Conservation (phyloP, 2,113 vertebrate species). For the Ciconia boyciana region DNA sequence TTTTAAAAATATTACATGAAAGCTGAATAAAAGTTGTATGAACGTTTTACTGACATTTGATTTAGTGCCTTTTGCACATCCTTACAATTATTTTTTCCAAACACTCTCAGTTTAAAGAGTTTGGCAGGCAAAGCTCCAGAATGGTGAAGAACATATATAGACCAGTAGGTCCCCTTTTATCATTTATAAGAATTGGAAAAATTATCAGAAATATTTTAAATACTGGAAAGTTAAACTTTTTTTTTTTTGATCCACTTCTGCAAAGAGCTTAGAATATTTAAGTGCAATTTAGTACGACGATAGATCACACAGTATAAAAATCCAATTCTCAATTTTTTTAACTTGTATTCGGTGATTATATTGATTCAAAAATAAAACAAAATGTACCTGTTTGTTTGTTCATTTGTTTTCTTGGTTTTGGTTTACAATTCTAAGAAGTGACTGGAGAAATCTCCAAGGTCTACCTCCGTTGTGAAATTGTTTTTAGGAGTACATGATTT, state of each 20-base stretch:
- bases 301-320: constrained; percentile 2
- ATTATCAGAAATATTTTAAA: neutral
- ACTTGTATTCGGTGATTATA: neutral
- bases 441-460: neutral
- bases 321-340: neutral
- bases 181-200: neutral
- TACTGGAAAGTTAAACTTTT: neutral
- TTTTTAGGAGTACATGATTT: neutral
- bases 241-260: neutral
- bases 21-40: neutral
- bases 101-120: constrained; percentile 7
- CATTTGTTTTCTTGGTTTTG: neutral
- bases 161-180: neutral
- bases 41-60: neutral
- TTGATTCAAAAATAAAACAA: neutral
- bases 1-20: neutral
- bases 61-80: neutral
- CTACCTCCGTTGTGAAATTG: neutral
- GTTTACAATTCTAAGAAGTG: neutral
- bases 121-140: neutral
- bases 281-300: neutral
- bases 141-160: neutral
- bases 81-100: neutral
- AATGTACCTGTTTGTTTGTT: neutral
- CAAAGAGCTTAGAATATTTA: constrained; percentile 25